Evolutionary conservation across 2,113 vertebrate species (phyloP), one percentile per base, ranked within the genome.

Genomic region (Xenopus borealis): DNA sequence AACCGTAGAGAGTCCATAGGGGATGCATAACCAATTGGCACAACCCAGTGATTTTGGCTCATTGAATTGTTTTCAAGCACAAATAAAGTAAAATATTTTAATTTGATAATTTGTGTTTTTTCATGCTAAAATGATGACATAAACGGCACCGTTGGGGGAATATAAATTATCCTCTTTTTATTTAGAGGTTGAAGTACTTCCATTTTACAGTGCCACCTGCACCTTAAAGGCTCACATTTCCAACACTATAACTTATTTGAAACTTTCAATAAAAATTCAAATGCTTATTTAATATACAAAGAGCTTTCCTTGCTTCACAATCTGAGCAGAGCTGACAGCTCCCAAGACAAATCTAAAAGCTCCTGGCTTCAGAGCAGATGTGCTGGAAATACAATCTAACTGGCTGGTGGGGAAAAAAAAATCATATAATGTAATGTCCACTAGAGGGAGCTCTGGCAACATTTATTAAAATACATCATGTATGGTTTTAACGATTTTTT

Each of bases 401-500:
- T 47, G 50, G 40, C 14, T 14, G 23, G 23, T 27, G 13, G 17
- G 16, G 13, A 14, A 27, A 52, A 66, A 18, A 66, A 62, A 63
- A 69, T 44, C 0, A 12, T 64, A 18, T 2, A 50, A 8, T 55
- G 14, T 55, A 55, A n/a, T 55, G 78, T 81, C 85, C 87, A 87
- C 82, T 66, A 85, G 87, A 83, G 83, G 87, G 86, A 85, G 81
- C 3, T 75, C 13, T 80, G 79, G 75, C 63, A 11, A 80, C 81
- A 78, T 76, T 40, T 55, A 44, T 76, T 63, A 63, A 7, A 68
- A 64, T 2, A 27, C 55, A 10, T 19, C 40, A 67, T 4, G 1
- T 1, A 7, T 9, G 19, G 3, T 23, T 61, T 61, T 61, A 23
- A 23, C 58, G 4, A 23, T 1, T 57, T 57, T 33, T n/a, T 27